A percentile compares a stretch with the other conserved stretches of the same genome.
phyloP scores from a whole-genome alignment of 1,140 invertebrate genomes.

The Papilio polytes region DNA sequence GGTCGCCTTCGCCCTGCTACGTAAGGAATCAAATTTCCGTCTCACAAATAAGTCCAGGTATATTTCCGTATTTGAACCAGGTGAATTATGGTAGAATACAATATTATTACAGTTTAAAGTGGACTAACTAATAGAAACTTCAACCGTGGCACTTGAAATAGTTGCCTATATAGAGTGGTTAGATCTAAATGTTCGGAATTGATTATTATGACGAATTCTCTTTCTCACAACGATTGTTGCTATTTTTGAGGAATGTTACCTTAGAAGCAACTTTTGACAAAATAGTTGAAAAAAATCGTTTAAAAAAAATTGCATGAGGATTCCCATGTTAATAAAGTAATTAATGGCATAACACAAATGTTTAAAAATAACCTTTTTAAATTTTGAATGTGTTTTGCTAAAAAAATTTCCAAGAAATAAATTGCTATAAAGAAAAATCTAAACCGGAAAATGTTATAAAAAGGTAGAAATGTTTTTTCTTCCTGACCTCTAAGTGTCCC shows the following conservation, averaged over 20 bases:
- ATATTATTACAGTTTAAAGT: neutral
- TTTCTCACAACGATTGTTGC: too few species aligned
- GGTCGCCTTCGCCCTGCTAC: constrained; percentile 8
- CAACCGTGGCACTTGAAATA: too few species aligned
- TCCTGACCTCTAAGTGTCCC: constrained; percentile 49
- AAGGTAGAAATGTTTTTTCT: constrained; percentile 4
- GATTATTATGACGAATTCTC: too few species aligned
- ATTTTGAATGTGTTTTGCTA: neutral
- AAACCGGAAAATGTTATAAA: constrained; percentile 3
- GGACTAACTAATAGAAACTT: too few species aligned
- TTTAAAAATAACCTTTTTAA: too few species aligned
- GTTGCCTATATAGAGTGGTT: too few species aligned
- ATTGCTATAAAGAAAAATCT: neutral
- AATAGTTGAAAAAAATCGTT: too few species aligned
- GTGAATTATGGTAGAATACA: constrained; percentile 9
- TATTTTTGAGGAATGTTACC: neutral
- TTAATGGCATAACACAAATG: too few species aligned
- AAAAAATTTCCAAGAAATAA: neutral
- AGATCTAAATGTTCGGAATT: too few species aligned
- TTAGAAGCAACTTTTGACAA: neutral
- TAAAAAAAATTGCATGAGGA: too few species aligned
- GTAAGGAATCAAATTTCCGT: constrained; percentile 38
- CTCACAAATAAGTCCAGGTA: constrained; percentile 36
- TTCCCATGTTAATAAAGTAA: too few species aligned
- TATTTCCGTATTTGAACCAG: neutral